Evolutionary conservation across 2,113 vertebrate species (phyloP), one percentile per base, ranked within the genome.

Genomic region (Ictidomys tridecemlineatus): DNA sequence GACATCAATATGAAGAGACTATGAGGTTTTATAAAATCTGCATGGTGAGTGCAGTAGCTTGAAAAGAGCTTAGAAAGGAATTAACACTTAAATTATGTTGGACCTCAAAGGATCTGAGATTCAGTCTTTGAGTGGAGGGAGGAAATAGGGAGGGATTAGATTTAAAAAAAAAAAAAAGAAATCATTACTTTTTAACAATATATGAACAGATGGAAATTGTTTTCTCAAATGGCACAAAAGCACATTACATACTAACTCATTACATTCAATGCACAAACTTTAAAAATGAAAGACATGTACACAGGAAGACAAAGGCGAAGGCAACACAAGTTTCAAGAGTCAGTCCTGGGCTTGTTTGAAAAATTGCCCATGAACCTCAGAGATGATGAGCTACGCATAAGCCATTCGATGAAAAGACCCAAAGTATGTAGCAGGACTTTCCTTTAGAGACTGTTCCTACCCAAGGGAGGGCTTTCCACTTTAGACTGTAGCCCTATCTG

Each of bases 1-100:
- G 45, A 89, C 8, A 30, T 80, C 72, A 84, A 12, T 58, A 67
- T 22, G 56, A 86, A 96, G 42, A 97, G 78, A 89, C 89, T 67
- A 18, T 45, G 83, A 61, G 70, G 30, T 76, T 97, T 95, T 95
- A 93, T 89, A 58, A 91, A 93, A 93, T 84, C 74, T 91, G 58
- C 94, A 86, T 26, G 26, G 82, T 88, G 37, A 94, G 85, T 37
- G 51, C 11, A 84, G 78, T 58, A 39, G 63, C 89, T 96, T 86
- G 77, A 73, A 78, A 96, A 93, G 72, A 77, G 70, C 42, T 86
- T 91, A 73, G 77, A 65, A 94, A 77, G 74, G 90, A 98, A 97
- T 96, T 94, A 98, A 94, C 24, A 73, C 89, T 48, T 92, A 96
- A 92, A 84, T 95, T 84, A 91, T 56, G 53, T 28, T 79, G 83